Evolutionary conservation across 2,888 invertebrate genomes (phyloP), one percentile per base, ranked within the genome.

Genomic region (Mimas tiliae): DNA sequence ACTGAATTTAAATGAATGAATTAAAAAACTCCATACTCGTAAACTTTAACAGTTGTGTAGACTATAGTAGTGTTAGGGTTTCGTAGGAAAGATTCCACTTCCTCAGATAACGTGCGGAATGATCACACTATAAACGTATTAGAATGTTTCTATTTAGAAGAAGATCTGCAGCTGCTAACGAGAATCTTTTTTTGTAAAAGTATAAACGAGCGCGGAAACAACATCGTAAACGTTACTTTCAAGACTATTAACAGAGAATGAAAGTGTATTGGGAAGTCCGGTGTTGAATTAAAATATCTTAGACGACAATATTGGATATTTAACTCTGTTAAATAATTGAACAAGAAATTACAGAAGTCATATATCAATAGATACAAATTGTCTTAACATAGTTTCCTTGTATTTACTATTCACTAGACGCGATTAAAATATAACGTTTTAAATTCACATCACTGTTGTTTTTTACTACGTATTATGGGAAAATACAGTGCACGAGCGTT

Each of bases 401-500:
- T 58, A 58, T 42, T 58, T 58, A 42, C 38, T 58, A 58, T 58
- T 58, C 58, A 58, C 58, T 19, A 42, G 38, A 19, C 42, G 58
- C 12, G 58, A 42, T 42, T 42, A 42, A 53, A 21, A 42, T 42
- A 58, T 58, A 42, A 19, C 42, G 19, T 38, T 58, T 58, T 58
- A 58, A 58, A 58, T 58, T 58, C 58, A 58, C 38, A 58, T 58
- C 58, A 58, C 58, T 21, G n/a, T 58, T 58, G 42, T 58, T 38
- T 58, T n/a, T 58, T 42, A 42, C 58, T 58, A 58, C 58, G 38
- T 42, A 58, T 16, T 42, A 58, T 58, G 42, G 42, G 42, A 58
- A 58, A 58, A 58, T 58, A 58, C 58, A 42, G 19, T 38, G 11
- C 19, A 58, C 38, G 12, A 19, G 19, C 16, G 12, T 21, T 9